These are phyloP conservation scores for Microcebus lehilahytsara DNA, from an alignment of 2,113 vertebrate species.

Conservation along the genomic window DNA sequence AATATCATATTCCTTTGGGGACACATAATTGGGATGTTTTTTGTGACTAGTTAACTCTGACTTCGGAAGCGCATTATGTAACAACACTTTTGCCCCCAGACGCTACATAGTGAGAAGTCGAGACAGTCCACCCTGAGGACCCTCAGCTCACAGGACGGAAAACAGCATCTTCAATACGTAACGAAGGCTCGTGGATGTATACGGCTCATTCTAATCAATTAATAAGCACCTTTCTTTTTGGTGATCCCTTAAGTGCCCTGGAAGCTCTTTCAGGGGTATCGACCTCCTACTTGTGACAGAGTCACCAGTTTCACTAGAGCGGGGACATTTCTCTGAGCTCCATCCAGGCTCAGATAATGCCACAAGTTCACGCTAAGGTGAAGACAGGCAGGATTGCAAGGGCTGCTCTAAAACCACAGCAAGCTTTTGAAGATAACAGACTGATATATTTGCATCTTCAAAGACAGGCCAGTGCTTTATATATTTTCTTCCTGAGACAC, in stretches of 20 bases:
- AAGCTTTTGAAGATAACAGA: slow-evolving; percentile 87
- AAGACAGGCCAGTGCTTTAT: slow-evolving; percentile 86
- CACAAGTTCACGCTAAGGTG: slow-evolving; percentile 44
- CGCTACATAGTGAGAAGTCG: neutral
- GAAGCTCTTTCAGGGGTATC: neutral
- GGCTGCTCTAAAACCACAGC: slow-evolving; percentile 80
- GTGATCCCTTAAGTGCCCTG: neutral
- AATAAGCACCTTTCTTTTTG: neutral
- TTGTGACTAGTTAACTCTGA: slow-evolving; percentile 58
- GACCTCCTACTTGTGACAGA: neutral
- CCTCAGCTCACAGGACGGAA: neutral
- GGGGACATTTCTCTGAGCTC: slow-evolving; percentile 78
- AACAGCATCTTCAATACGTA: neutral
- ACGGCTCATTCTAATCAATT: neutral
- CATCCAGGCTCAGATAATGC: slow-evolving; percentile 83
- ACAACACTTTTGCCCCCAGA: slow-evolving; percentile 35
- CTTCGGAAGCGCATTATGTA: slow-evolving; percentile 48
- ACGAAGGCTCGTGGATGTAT: too few species aligned
- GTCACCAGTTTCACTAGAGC: neutral
- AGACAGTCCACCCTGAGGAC: neutral
- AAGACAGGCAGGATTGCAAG: slow-evolving; percentile 80
- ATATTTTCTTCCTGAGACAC: slow-evolving; percentile 76
- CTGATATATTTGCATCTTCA: slow-evolving; percentile 89
- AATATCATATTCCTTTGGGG: slow-evolving; percentile 37
- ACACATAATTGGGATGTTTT: slow-evolving; percentile 66